These are phyloP conservation scores for Melanotaenia parkinsoni DNA, from an alignment of 2,797 vertebrate genomes.

Conservation along the genomic window DNA sequence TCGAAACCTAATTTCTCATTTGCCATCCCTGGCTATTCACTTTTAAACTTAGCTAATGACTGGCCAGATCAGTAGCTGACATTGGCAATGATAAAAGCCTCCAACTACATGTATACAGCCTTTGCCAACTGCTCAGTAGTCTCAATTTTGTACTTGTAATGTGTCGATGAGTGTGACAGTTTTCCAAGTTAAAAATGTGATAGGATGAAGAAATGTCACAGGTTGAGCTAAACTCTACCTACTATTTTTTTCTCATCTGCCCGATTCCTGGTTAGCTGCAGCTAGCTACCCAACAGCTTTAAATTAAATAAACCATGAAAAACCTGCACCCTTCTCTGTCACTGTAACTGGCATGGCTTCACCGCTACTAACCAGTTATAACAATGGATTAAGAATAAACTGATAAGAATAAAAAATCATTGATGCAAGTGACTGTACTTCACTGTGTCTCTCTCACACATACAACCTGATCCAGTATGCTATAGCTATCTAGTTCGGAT, in stretches of 20 bases:
- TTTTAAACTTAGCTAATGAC: background rate
- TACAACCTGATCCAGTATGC: too few species aligned
- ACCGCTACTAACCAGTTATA: background rate
- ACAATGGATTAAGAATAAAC: background rate
- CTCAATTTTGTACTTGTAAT: too few species aligned
- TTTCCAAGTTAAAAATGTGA: background rate
- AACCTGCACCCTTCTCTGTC: too few species aligned
- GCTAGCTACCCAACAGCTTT: background rate
- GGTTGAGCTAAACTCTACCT: background rate
- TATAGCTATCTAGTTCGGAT: too few species aligned
- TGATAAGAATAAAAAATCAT: background rate
- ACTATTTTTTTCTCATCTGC: background rate
- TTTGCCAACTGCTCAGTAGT: too few species aligned
- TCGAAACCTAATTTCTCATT: background rate
- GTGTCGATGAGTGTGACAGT: too few species aligned
- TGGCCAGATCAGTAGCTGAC: background rate
- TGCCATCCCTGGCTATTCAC: background rate
- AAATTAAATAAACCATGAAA: background rate
- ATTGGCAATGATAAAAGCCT: background rate
- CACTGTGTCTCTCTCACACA: too few species aligned
- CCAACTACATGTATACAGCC: too few species aligned
- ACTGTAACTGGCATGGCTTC: background rate
- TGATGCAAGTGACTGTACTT: background rate
- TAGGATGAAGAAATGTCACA: background rate
- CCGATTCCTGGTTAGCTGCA: background rate